Evolutionary conservation across 2,888 invertebrate genomes (phyloP).

Genomic region (Formica aserva): DNA sequence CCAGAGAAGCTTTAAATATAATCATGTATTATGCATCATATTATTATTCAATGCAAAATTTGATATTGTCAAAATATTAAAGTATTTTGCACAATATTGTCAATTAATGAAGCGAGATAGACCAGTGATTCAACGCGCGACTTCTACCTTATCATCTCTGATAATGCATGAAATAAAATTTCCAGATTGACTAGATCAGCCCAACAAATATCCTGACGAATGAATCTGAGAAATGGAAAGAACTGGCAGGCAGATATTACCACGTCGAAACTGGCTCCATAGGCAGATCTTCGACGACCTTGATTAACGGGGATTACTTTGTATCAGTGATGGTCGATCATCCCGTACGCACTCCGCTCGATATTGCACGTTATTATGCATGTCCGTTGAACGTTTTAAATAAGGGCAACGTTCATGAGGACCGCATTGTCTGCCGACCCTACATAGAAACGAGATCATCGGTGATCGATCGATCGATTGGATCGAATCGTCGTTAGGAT

Average conservation of each 20-base stretch:
- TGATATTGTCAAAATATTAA: neutral
- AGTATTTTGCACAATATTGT: neutral
- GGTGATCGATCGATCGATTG: conserved; percentile 58
- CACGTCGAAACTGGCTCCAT: conserved; percentile 33
- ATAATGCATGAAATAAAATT: conserved; percentile 57
- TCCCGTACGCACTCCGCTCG: conserved; percentile 41
- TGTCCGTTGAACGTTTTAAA: conserved; percentile 36
- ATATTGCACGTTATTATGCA: conserved; percentile 70
- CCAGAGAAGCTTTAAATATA: neutral
- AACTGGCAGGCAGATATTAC: conserved; percentile 40
- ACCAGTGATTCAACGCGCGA: conserved; percentile 36
- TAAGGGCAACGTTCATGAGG: neutral
- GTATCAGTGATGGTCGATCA: conserved; percentile 36
- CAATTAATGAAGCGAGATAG: conserved; percentile 6
- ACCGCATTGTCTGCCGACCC: conserved; percentile 30
- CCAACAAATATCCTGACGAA: conserved; percentile 40
- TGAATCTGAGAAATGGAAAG: conserved; percentile 48
- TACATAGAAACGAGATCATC: conserved; percentile 64
- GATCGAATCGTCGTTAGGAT: conserved; percentile 60
- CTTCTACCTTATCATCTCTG: conserved; percentile 36
- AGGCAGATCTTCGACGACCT: conserved; percentile 11
- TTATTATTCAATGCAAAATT: neutral
- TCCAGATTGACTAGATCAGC: conserved; percentile 73
- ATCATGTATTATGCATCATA: neutral
- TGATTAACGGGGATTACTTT: conserved; percentile 28